Conservation (phyloP, 1,140 invertebrate genomes). For the Venturia canescens region DNA sequence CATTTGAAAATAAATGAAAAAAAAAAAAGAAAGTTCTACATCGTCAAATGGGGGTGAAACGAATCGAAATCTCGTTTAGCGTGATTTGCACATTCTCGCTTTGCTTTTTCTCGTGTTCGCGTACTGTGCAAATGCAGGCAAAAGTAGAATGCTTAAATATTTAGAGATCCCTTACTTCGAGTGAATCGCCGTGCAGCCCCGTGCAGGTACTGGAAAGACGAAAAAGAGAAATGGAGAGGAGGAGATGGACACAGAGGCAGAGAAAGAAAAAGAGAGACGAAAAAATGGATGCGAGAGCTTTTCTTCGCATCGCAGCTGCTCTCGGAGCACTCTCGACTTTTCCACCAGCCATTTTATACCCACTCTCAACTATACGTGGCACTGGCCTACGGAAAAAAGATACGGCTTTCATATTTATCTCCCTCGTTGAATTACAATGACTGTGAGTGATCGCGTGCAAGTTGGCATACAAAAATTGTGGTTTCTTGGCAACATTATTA, state of each 20-base stretch:
- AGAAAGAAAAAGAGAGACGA: background rate
- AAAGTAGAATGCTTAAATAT: constrained; percentile 34
- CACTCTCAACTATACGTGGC: constrained; percentile 20
- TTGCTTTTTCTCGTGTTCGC: constrained; percentile 43
- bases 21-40: background rate
- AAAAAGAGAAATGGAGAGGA: background rate
- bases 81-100: constrained; percentile 24
- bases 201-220: background rate
- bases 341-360: constrained; percentile 15
- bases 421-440: constrained; percentile 30
- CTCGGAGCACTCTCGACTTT: constrained; percentile 41
- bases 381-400: constrained; percentile 17
- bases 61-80: constrained; percentile 12
- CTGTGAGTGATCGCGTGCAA: background rate
- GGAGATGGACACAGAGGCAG: background rate
- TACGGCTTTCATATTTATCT: constrained; percentile 26
- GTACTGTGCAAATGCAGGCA: constrained; percentile 20
- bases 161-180: constrained; percentile 25
- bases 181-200: constrained; percentile 12
- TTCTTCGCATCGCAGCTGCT: constrained; percentile 33
- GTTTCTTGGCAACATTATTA: constrained; percentile 12
- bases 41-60: background rate
- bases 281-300: constrained; percentile 39
- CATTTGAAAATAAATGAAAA: background rate
- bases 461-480: background rate